These are phyloP conservation scores for Astropecten irregularis DNA, from an alignment of 53 echinoderm and acorn worm genomes.

Conservation along the genomic window DNA sequence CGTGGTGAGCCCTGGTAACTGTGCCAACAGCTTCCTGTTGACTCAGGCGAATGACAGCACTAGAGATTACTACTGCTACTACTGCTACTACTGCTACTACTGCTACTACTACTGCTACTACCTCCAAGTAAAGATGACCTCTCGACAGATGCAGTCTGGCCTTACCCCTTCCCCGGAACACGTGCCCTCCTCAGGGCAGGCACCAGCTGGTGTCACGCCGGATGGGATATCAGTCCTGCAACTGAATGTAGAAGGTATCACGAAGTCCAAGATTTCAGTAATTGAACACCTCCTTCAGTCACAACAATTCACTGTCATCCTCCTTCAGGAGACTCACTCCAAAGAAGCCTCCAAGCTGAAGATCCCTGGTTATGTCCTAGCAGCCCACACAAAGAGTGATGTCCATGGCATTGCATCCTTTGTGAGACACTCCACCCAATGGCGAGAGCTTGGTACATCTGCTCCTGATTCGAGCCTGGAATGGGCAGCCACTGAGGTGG, in stretches of 20 bases:
- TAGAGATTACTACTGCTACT: background rate
- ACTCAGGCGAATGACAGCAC: background rate
- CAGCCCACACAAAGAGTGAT: slow-evolving; percentile 37
- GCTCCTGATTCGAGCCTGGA: slow-evolving; percentile 21
- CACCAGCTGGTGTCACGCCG: slow-evolving; percentile 20
- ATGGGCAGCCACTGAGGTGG: slow-evolving; percentile 35
- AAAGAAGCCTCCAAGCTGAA: slow-evolving; percentile 6
- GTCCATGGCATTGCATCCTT: slow-evolving; percentile 49
- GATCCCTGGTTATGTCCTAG: slow-evolving; percentile 40
- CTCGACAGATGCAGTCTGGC: background rate
- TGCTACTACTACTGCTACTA: no score
- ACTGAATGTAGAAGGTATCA: slow-evolving; percentile 41
- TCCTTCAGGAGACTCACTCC: slow-evolving; percentile 43
- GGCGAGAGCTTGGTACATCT: slow-evolving; percentile 6
- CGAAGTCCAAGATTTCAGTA: slow-evolving; percentile 14
- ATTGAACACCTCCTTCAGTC: slow-evolving; percentile 30
- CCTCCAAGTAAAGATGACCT: background rate
- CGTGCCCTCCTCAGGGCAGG: slow-evolving; percentile 35
- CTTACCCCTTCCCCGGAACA: slow-evolving; percentile 32
- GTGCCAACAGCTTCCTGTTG: no score
- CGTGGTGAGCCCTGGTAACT: background rate
- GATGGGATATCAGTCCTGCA: slow-evolving; percentile 36
- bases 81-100: no score
- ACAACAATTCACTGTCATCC: slow-evolving; percentile 17
- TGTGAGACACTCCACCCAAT: slow-evolving; percentile 15